These are phyloP conservation scores for Ivindomyrus marchei DNA, from an alignment of 2,113 vertebrate genomes.

Conservation along the genomic window DNA sequence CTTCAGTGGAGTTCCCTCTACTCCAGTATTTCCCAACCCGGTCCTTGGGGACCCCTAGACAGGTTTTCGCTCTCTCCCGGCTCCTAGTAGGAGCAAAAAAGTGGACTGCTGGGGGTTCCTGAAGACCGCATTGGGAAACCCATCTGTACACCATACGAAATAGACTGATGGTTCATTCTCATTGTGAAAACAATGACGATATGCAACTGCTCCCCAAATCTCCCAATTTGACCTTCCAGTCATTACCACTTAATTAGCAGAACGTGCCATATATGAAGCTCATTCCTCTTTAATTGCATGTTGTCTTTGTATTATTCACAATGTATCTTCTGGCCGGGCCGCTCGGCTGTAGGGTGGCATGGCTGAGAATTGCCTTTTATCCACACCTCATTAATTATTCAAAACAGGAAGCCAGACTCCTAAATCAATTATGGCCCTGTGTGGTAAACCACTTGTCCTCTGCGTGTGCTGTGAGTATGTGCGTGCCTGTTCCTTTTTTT, in stretches of 20 bases:
- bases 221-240: background rate
- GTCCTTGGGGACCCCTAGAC: background rate
- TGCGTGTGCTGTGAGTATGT: background rate
- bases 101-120: background rate
- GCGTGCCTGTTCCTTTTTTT: background rate
- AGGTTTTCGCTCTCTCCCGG: background rate
- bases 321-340: background rate
- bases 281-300: background rate
- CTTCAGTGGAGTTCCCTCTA: background rate
- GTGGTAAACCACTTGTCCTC: background rate
- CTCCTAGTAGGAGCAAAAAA: background rate
- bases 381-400: background rate
- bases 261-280: background rate
- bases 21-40: background rate
- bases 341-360: background rate
- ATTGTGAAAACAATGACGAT: background rate
- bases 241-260: background rate
- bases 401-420: background rate
- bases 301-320: background rate
- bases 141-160: too few species aligned
- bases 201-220: background rate
- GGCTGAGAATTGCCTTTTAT: background rate
- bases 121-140: background rate
- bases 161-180: background rate
- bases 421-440: conserved; percentile 2